Conservation (phyloP, 2,888 invertebrate species). For the Amiota minor region DNA sequence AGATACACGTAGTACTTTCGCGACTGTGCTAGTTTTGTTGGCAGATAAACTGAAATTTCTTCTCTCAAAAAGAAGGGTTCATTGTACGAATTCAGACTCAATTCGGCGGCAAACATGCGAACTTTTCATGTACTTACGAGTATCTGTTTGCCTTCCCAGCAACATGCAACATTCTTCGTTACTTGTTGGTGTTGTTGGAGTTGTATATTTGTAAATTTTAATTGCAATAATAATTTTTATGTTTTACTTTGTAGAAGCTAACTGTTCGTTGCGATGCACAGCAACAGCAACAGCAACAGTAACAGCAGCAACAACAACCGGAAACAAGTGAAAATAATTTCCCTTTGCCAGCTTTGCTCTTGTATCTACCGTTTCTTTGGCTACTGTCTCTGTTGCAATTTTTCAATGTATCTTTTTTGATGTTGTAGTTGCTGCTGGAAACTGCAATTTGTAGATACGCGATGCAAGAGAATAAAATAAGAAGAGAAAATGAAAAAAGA, state of each 20-base stretch:
- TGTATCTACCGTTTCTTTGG: not conserved
- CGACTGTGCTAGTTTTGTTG: too few relatives aligned
- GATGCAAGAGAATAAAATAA: not conserved
- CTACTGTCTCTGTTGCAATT: not conserved
- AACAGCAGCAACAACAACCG: not conserved
- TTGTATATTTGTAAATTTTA: slow-evolving; percentile 23
- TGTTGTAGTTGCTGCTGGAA: not conserved
- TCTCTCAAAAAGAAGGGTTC: not conserved
- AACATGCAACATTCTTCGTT: not conserved
- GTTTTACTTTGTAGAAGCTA: slow-evolving; percentile 19
- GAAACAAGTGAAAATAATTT: slow-evolving; percentile 1
- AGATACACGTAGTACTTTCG: too few relatives aligned
- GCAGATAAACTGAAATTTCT: too few relatives aligned
- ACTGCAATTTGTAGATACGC: slow-evolving; percentile 3
- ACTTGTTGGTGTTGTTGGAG: not conserved
- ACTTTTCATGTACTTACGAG: not conserved
- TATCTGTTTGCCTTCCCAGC: not conserved
- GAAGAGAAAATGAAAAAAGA: not conserved
- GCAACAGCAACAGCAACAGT: not conserved
- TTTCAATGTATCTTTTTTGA: not conserved
- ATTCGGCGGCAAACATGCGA: slow-evolving; percentile 1
- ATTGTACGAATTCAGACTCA: slow-evolving; percentile 12
- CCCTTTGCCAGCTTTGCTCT: not conserved
- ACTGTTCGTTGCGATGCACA: slow-evolving; percentile 9
- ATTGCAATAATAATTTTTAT: slow-evolving; percentile 31